A percentile compares a stretch with the other conserved stretches of the same genome.
These are phyloP conservation scores for Cotesia congregata DNA, from an alignment of 2,888 invertebrate genomes.

Conservation along the genomic window DNA sequence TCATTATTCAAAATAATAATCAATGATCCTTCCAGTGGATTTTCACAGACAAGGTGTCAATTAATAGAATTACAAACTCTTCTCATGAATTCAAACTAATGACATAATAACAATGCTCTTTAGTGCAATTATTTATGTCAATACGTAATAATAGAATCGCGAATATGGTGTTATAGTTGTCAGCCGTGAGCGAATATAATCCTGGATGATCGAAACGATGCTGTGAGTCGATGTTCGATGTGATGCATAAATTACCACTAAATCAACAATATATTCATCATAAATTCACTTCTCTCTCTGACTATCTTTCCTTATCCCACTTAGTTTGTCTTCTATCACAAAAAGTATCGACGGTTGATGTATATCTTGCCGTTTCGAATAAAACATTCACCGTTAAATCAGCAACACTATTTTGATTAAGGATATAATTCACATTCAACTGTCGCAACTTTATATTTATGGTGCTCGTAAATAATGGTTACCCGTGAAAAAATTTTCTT, in stretches of 20 bases:
- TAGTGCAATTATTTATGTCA: conserved; percentile 64
- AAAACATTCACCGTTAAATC: background rate
- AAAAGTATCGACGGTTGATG: background rate
- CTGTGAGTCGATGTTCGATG: conserved; percentile 32
- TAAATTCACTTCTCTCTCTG: conserved; percentile 1
- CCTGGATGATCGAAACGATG: conserved; percentile 59
- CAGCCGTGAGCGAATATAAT: conserved; percentile 50
- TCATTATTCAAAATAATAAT: conserved; percentile 17
- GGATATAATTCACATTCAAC: background rate
- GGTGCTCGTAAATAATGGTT: no score
- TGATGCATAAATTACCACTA: conserved; percentile 59
- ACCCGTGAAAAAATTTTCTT: no score
- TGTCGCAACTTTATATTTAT: background rate
- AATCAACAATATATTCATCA: conserved; percentile 65
- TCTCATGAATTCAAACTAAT: conserved; percentile 56
- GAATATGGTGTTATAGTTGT: conserved; percentile 50
- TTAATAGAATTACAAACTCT: conserved; percentile 27
- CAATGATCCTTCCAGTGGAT: conserved; percentile 21
- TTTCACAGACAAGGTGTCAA: conserved; percentile 12
- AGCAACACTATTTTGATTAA: background rate
- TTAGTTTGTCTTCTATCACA: background rate
- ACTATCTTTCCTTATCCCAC: background rate
- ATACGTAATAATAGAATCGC: conserved; percentile 59
- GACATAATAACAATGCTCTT: conserved; percentile 56
- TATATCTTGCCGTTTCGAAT: background rate